phyloP scores from a whole-genome alignment of 2,113 vertebrate species.

The Corynorhinus townsendii region DNA sequence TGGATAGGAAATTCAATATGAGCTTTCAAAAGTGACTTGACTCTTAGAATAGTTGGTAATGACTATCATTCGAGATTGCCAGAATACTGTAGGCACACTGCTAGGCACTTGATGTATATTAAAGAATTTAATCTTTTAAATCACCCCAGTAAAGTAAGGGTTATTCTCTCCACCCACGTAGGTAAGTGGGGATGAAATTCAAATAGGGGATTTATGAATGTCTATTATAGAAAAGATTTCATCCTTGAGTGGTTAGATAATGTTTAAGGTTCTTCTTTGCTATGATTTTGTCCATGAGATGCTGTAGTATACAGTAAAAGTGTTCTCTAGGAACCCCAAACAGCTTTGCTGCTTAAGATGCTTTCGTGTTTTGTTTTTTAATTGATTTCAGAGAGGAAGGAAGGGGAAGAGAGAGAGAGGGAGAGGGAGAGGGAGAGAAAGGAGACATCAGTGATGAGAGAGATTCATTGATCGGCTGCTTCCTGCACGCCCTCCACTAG shows the following conservation, averaged over 20 bases:
- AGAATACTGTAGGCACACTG: background rate
- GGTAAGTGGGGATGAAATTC: background rate
- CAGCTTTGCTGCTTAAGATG: background rate
- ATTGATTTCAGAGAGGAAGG: too few relatives aligned
- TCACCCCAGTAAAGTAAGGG: background rate
- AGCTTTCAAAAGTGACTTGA: conserved; percentile 6
- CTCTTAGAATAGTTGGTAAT: background rate
- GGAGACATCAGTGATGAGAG: too few relatives aligned
- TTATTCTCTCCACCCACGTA: background rate
- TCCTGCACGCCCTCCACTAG: too few relatives aligned
- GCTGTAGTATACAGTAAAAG: background rate
- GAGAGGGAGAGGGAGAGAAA: background rate
- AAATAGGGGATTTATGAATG: background rate
- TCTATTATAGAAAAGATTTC: background rate
- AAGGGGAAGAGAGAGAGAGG: background rate
- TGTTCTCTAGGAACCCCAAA: background rate
- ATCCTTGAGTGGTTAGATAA: background rate
- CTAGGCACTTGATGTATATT: background rate
- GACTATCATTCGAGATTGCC: background rate
- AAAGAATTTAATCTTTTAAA: conserved; percentile 9
- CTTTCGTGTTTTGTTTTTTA: background rate
- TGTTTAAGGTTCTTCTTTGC: background rate
- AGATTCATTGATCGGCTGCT: too few relatives aligned
- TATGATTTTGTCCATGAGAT: background rate
- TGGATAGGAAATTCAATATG: background rate